phyloP scores from a whole-genome alignment of 2,888 invertebrate genomes.

The Poecilobothrus nobilitatus region DNA sequence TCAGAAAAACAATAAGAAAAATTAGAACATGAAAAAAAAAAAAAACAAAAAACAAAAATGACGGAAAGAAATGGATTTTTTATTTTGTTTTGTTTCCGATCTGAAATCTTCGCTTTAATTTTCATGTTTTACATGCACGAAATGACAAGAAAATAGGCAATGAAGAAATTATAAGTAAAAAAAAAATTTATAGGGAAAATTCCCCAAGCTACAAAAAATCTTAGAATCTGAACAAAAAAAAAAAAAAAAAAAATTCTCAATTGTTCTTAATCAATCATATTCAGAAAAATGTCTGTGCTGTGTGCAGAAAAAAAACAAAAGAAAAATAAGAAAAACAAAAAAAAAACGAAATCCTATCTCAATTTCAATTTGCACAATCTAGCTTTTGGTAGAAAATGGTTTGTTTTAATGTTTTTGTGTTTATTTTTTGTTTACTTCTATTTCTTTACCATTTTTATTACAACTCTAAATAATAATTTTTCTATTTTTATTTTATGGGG shows the following conservation, averaged over 20 bases:
- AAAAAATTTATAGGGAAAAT: background rate
- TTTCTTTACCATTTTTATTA: no score
- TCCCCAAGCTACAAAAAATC: background rate
- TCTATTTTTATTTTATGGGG: no score
- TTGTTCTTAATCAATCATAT: constrained; percentile 6
- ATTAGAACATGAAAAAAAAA: background rate
- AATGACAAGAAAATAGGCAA: constrained; percentile 4
- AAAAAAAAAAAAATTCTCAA: background rate
- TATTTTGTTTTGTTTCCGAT: background rate
- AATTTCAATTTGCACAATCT: constrained; percentile 4
- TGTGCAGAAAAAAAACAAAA: no score
- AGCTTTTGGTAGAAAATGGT: background rate
- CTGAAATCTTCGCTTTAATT: background rate
- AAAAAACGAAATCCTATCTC: background rate
- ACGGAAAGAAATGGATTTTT: background rate
- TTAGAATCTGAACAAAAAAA: background rate
- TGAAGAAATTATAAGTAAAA: background rate
- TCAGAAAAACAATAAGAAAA: background rate
- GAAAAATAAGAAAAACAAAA: no score
- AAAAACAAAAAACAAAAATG: background rate
- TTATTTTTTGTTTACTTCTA: no score
- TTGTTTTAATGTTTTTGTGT: no score
- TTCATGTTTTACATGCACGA: constrained; percentile 4
- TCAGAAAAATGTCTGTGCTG: background rate
- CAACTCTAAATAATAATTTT: no score